Conservation (phyloP, 1,140 invertebrate species). For the Andrena cerasifolii region DNA sequence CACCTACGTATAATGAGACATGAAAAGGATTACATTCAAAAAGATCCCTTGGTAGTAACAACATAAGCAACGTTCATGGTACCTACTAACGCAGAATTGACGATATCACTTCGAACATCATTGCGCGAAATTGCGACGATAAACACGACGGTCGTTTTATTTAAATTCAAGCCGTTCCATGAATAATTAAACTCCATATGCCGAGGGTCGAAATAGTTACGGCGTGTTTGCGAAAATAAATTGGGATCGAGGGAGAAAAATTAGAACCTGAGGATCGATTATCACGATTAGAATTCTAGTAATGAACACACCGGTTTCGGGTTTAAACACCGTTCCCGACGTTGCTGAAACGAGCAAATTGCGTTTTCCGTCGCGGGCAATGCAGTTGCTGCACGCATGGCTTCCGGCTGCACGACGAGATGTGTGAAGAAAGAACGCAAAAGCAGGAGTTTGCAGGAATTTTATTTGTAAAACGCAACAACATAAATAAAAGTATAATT, state of each 20-base stretch:
- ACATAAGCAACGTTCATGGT: too few relatives aligned
- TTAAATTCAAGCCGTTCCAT: conserved; percentile 6
- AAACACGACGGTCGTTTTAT: neutral
- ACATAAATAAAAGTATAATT: too few relatives aligned
- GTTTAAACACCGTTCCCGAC: neutral
- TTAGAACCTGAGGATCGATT: neutral
- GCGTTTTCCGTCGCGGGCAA: neutral
- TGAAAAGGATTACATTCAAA: too few relatives aligned
- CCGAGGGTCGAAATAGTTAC: neutral
- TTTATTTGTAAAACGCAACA: too few relatives aligned
- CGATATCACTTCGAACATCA: too few relatives aligned
- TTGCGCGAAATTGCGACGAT: neutral
- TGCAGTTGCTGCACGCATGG: neutral
- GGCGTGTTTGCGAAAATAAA: too few relatives aligned
- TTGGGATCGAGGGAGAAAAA: too few relatives aligned
- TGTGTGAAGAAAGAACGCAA: neutral
- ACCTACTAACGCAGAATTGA: too few relatives aligned
- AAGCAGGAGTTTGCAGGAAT: too few relatives aligned
- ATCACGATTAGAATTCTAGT: conserved; percentile 6
- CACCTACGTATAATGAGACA: too few relatives aligned
- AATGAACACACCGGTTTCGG: too few relatives aligned
- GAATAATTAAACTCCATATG: conserved; percentile 14
- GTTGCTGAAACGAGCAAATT: conserved; percentile 15
- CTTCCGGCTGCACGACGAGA: neutral
- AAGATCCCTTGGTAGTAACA: too few relatives aligned